Evolutionary conservation across 2,797 vertebrate species (phyloP).

Genomic region (Eupleurogrammus muticus): DNA sequence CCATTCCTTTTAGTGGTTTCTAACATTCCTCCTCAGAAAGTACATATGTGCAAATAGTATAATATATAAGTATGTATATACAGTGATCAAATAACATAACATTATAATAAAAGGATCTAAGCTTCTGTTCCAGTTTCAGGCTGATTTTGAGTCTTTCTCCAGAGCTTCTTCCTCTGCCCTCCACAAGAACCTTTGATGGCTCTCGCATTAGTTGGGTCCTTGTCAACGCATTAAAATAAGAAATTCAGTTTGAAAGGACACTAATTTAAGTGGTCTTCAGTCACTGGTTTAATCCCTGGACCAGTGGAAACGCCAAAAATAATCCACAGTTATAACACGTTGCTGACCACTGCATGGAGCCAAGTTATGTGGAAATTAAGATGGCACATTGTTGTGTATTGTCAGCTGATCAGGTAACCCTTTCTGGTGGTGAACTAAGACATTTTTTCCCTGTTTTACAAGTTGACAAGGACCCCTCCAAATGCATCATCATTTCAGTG

Average conservation of each 20-base stretch:
- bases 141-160: background rate
- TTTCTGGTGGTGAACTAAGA: background rate
- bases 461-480: background rate
- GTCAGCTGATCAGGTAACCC: background rate
- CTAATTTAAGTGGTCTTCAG: background rate
- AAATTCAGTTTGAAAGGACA: background rate
- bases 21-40: conserved; percentile 13
- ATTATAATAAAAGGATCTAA: conserved; percentile 15
- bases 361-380: background rate
- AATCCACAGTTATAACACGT: background rate
- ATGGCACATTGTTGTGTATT: background rate
- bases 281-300: background rate
- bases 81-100: conserved; percentile 25
- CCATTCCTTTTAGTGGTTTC: conserved; percentile 48
- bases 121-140: conserved; percentile 22
- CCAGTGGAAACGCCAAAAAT: background rate
- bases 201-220: background rate
- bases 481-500: conserved; percentile 42
- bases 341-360: no score
- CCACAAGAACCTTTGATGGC: background rate
- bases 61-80: conserved; percentile 13
- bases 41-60: conserved; percentile 50
- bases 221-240: background rate
- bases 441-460: background rate
- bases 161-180: background rate